These are phyloP conservation scores for Globodera ellingtonae DNA, from an alignment of 1,140 invertebrate genomes.

Conservation along the genomic window DNA sequence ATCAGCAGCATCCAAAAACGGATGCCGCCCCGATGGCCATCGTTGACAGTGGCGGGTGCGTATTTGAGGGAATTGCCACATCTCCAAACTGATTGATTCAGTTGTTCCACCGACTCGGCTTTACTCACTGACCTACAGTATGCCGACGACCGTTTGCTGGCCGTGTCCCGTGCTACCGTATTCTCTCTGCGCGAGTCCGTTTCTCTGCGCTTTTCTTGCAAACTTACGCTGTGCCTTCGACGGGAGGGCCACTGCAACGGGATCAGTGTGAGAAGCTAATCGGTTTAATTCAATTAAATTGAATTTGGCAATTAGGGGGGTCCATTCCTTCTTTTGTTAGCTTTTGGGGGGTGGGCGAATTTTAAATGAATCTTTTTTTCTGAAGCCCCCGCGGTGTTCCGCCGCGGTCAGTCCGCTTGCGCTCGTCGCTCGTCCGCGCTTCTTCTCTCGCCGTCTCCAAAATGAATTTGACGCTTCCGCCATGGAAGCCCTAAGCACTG, in stretches of 20 bases:
- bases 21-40: constrained; percentile 1
- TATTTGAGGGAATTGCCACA: no score
- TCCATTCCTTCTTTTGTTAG: no score
- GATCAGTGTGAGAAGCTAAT: constrained; percentile 30
- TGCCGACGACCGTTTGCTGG: constrained; percentile 44
- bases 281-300: no score
- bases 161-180: constrained; percentile 42
- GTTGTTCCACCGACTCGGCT: constrained; percentile 45
- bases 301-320: neutral
- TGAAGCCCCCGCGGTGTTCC: neutral
- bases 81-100: neutral
- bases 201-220: constrained; percentile 50
- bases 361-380: no score
- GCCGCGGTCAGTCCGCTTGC: constrained; percentile 13
- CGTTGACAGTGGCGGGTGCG: constrained; percentile 19
- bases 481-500: constrained; percentile 11
- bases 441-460: neutral
- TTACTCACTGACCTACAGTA: constrained; percentile 44
- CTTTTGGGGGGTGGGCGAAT: no score
- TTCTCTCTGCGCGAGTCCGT: constrained; percentile 48
- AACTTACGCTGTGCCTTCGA: constrained; percentile 48
- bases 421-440: neutral
- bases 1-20: neutral
- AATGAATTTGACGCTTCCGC: constrained; percentile 17
- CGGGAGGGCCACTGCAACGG: constrained; percentile 50